phyloP scores from a whole-genome alignment of 2,797 vertebrate species.

The Pteronotus mesoamericanus region DNA sequence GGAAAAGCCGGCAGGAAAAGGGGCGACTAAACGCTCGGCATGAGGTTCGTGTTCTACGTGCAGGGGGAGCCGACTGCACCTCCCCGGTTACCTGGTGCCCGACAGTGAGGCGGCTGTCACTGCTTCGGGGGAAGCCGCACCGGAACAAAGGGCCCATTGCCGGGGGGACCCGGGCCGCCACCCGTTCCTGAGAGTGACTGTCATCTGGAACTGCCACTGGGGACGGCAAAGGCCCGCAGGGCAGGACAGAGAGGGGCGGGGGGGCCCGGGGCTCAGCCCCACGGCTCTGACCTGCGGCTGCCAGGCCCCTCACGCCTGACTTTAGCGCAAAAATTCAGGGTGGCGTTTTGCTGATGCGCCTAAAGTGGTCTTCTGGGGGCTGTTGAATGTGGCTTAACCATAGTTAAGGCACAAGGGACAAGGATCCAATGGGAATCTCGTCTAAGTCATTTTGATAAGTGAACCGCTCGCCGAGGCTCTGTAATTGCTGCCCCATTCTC shows the following conservation, averaged over 20 bases:
- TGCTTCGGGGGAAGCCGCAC: slow-evolving; percentile 45
- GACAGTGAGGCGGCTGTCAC: background rate
- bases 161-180: background rate
- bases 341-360: slow-evolving; percentile 81
- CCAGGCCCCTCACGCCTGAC: slow-evolving; percentile 44
- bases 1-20: background rate
- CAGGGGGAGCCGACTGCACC: background rate
- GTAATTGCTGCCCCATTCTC: slow-evolving; percentile 80
- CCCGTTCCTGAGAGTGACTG: slow-evolving; percentile 13
- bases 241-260: background rate
- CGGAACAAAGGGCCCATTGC: background rate
- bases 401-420: slow-evolving; percentile 74
- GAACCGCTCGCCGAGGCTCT: slow-evolving; percentile 68
- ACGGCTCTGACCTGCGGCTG: too few species aligned
- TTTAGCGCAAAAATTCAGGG: slow-evolving; percentile 81
- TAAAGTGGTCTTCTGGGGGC: slow-evolving; percentile 76
- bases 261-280: background rate
- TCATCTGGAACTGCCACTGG: slow-evolving; percentile 48
- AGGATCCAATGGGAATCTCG: slow-evolving; percentile 74
- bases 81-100: background rate
- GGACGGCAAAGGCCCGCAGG: background rate
- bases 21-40: fast-evolving
- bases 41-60: background rate
- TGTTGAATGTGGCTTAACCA: slow-evolving; percentile 73
- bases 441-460: slow-evolving; percentile 79